These are phyloP conservation scores for Gasteruption jaculator DNA, from an alignment of 2,888 invertebrate genomes.

Conservation along the genomic window DNA sequence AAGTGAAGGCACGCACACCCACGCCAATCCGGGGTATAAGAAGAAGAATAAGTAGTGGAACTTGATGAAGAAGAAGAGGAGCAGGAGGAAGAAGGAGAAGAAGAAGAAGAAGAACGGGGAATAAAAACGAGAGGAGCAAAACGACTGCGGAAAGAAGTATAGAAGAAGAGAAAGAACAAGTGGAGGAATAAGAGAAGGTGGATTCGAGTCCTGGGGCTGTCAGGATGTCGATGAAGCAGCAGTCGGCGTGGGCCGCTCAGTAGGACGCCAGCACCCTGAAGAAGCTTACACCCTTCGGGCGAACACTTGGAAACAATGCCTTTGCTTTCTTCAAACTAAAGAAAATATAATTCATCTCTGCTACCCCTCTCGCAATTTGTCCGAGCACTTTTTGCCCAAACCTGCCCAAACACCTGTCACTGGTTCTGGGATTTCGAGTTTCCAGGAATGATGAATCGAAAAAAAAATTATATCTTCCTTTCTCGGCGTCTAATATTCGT, in stretches of 20 bases:
- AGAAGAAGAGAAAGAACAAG: slow-evolving; percentile 10
- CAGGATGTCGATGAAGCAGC: slow-evolving; percentile 46
- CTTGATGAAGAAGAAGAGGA: slow-evolving; percentile 13
- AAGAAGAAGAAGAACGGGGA: slow-evolving; percentile 15
- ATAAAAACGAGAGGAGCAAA: slow-evolving; percentile 10
- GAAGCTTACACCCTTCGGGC: slow-evolving; percentile 47
- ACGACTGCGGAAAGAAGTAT: slow-evolving; percentile 1
- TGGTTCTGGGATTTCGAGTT: too few species aligned
- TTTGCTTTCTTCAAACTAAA: too few species aligned
- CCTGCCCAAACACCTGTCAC: too few species aligned
- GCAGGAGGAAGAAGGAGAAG: slow-evolving; percentile 20
- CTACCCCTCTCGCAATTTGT: slow-evolving; percentile 11
- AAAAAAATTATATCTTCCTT: too few species aligned
- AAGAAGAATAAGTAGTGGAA: slow-evolving; percentile 3
- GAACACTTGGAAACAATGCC: slow-evolving; percentile 38
- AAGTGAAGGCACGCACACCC: slow-evolving; percentile 47
- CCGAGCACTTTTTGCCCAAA: too few species aligned
- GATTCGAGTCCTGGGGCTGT: slow-evolving; percentile 41
- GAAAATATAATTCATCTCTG: slow-evolving; percentile 12
- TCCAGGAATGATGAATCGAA: too few species aligned
- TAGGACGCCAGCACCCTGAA: slow-evolving; percentile 50
- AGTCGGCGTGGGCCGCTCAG: slow-evolving; percentile 49
- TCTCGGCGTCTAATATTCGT: too few species aligned
- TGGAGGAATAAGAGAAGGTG: slow-evolving; percentile 22
- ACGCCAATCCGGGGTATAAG: slow-evolving; percentile 29